Conservation (phyloP, 2,797 vertebrate species). For the Gorsachius magnificus region DNA sequence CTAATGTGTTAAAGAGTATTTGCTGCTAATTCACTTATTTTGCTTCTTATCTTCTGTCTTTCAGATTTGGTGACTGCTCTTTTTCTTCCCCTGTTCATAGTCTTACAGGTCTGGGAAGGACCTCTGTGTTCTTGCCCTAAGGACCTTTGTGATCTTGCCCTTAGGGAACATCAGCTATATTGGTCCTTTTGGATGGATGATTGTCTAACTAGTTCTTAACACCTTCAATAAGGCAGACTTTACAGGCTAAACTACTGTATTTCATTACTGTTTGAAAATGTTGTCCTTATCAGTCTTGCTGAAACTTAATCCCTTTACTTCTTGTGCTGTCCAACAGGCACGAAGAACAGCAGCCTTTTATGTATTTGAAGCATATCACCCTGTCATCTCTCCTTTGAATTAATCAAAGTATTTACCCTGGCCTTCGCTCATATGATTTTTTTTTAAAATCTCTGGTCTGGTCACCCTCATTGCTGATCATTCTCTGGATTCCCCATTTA, state of each 20-base stretch:
- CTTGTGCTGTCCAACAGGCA: background rate
- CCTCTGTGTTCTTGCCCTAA: background rate
- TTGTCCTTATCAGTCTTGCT: background rate
- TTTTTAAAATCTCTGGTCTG: background rate
- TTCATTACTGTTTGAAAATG: background rate
- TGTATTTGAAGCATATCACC: background rate
- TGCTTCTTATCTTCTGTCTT: background rate
- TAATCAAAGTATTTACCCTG: background rate
- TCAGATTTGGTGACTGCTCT: background rate
- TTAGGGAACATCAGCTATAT: background rate
- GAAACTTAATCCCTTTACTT: conserved; percentile 26
- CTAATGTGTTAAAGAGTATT: background rate
- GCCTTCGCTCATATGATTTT: background rate
- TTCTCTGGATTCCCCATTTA: background rate
- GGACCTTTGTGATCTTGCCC: background rate
- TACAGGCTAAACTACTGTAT: background rate
- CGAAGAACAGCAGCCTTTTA: background rate
- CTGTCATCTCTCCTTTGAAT: background rate
- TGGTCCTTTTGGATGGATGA: background rate
- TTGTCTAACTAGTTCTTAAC: background rate
- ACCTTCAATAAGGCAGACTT: background rate
- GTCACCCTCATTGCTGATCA: background rate
- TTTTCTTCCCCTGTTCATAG: background rate
- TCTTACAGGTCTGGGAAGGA: background rate
- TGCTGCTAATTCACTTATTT: conserved; percentile 11